A percentile compares a stretch with the other conserved stretches of the same genome.
Conservation (phyloP, 2,888 invertebrate genomes). For the Noctuana brunneofusca region DNA sequence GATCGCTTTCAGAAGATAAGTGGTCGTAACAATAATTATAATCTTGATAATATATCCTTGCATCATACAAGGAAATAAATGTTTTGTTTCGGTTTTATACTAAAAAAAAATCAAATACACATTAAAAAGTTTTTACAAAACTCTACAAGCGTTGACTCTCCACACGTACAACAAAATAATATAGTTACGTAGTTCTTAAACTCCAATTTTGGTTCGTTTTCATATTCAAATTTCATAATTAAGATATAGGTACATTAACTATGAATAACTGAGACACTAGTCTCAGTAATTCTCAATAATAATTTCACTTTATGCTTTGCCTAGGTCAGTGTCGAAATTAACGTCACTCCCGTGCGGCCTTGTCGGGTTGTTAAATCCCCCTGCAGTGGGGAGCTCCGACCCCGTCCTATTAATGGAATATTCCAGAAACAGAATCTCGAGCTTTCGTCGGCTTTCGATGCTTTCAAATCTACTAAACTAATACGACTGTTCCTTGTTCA, state of each 20-base stretch:
- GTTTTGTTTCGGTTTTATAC: no score
- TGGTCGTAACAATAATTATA: no score
- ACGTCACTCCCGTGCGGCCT: not conserved
- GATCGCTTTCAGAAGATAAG: no score
- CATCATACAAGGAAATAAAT: no score
- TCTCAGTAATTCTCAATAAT: not conserved
- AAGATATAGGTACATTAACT: not conserved
- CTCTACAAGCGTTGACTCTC: no score
- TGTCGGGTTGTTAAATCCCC: not conserved
- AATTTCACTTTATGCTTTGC: not conserved
- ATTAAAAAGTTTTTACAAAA: no score
- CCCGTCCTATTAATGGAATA: constrained; percentile 7
- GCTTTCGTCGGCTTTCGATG: not conserved
- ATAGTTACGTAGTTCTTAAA: no score
- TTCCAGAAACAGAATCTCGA: constrained; percentile 9
- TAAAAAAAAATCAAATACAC: no score
- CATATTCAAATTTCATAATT: not conserved
- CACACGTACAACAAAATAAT: no score
- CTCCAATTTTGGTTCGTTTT: no score
- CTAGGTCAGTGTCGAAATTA: constrained; percentile 3
- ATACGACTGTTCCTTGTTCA: not conserved
- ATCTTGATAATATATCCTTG: no score
- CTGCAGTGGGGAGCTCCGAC: not conserved
- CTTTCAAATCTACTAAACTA: not conserved
- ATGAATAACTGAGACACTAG: no score